A percentile compares a stretch with the other conserved stretches of the same genome.
These are phyloP conservation scores for Dendrolimus houi DNA, from an alignment of 2,888 invertebrate species.

Conservation along the genomic window DNA sequence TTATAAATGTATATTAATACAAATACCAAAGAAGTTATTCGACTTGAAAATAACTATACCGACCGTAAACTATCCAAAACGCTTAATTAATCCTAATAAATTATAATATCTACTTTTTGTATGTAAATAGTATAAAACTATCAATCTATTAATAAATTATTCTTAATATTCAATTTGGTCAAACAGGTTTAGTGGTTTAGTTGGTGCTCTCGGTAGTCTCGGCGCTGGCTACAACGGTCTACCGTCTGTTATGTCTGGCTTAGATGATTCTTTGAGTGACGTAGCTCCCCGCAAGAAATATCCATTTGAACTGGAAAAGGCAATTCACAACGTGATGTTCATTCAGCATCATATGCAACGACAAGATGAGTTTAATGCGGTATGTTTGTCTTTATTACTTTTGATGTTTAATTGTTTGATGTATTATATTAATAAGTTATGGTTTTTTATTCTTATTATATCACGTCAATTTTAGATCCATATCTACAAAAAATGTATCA, in stretches of 20 bases:
- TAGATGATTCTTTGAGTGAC: slow-evolving; percentile 89
- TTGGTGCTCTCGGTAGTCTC: slow-evolving; percentile 81
- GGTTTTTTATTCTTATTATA: too few species aligned
- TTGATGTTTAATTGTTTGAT: too few species aligned
- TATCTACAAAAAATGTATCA: too few species aligned
- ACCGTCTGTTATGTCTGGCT: slow-evolving; percentile 88
- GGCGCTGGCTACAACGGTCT: slow-evolving; percentile 87
- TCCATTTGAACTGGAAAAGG: slow-evolving; percentile 94
- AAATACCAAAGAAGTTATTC: too few species aligned
- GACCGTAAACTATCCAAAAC: too few species aligned
- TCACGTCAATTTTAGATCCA: too few species aligned
- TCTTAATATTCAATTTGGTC: not conserved
- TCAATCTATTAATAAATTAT: not conserved
- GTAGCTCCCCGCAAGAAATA: slow-evolving; percentile 89
- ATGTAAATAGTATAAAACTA: too few species aligned
- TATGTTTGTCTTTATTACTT: slow-evolving; percentile 56
- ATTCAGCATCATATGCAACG: slow-evolving; percentile 96
- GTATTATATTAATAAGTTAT: too few species aligned
- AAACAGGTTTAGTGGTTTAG: slow-evolving; percentile 83
- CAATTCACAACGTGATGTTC: slow-evolving; percentile 96
- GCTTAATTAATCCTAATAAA: too few species aligned
- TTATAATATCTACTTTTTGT: too few species aligned
- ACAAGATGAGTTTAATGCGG: slow-evolving; percentile 96
- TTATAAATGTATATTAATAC: too few species aligned
- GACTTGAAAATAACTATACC: too few species aligned